Conservation (phyloP, 2,113 vertebrate species). For the Hippolais icterina region DNA sequence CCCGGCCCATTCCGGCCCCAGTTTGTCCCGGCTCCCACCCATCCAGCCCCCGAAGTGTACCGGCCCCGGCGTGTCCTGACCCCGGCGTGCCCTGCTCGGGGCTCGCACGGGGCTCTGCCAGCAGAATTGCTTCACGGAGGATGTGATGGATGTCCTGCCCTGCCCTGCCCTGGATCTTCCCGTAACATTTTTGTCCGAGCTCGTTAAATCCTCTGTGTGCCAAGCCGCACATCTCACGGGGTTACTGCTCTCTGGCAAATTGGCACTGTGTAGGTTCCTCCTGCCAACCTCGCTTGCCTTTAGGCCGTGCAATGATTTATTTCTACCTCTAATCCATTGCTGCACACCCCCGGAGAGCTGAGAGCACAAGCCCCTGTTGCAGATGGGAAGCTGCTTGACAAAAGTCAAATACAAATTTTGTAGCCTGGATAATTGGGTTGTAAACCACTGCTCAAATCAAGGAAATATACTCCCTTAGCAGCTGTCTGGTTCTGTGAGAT, state of each 20-base stretch:
- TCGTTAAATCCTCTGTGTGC: not conserved
- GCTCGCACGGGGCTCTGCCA: not conserved
- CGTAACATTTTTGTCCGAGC: too few species aligned
- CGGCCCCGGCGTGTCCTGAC: not conserved
- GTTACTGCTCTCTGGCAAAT: not conserved
- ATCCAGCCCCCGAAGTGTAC: too few species aligned
- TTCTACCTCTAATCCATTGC: not conserved
- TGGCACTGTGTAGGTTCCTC: not conserved
- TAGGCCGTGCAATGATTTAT: not conserved
- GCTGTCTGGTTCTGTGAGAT: not conserved
- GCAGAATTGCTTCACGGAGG: not conserved
- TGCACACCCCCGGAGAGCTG: not conserved
- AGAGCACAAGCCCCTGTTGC: not conserved
- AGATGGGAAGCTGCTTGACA: not conserved
- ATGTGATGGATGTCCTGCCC: not conserved
- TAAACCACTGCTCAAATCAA: not conserved
- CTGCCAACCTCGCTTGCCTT: not conserved
- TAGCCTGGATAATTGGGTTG: not conserved
- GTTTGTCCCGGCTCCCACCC: not conserved
- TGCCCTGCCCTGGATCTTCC: not conserved
- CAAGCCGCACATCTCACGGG: not conserved
- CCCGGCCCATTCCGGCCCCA: not conserved
- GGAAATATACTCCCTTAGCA: not conserved
- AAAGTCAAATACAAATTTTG: not conserved
- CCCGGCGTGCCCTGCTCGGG: not conserved